phyloP scores from a whole-genome alignment of 2,888 invertebrate species.

The Eucera pruinosa region DNA sequence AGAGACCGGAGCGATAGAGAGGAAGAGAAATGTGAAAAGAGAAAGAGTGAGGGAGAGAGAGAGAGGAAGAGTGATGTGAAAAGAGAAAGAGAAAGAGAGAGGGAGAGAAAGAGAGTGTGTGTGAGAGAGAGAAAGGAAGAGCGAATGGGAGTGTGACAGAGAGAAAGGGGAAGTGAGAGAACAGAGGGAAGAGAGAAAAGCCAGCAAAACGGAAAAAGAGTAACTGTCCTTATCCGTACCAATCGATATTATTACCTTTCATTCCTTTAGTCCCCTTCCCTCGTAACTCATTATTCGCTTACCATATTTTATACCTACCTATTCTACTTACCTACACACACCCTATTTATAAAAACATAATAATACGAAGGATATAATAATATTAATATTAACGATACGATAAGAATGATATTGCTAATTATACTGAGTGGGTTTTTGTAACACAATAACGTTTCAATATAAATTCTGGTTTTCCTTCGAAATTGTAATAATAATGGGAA shows the following conservation, averaged over 20 bases:
- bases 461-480: constrained; percentile 75
- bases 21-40: constrained; percentile 9
- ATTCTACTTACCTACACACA: constrained; percentile 75
- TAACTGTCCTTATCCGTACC: constrained; percentile 34
- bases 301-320: constrained; percentile 74
- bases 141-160: neutral
- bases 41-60: neutral
- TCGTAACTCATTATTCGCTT: constrained; percentile 67
- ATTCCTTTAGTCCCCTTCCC: constrained; percentile 59
- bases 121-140: constrained; percentile 2
- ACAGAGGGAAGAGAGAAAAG: constrained; percentile 29
- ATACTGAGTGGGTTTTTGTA: constrained; percentile 84
- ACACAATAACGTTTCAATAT: constrained; percentile 83
- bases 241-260: constrained; percentile 53
- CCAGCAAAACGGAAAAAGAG: constrained; percentile 11
- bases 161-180: constrained; percentile 1
- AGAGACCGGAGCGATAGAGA: neutral
- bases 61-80: neutral
- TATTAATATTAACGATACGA: constrained; percentile 84
- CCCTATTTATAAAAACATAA: constrained; percentile 84
- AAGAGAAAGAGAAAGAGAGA: neutral
- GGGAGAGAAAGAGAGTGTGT: neutral
- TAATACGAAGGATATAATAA: constrained; percentile 84
- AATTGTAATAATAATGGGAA: constrained; percentile 57
- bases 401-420: constrained; percentile 84